Conservation (phyloP, 2,888 invertebrate genomes). For the Spisula subtruncata region DNA sequence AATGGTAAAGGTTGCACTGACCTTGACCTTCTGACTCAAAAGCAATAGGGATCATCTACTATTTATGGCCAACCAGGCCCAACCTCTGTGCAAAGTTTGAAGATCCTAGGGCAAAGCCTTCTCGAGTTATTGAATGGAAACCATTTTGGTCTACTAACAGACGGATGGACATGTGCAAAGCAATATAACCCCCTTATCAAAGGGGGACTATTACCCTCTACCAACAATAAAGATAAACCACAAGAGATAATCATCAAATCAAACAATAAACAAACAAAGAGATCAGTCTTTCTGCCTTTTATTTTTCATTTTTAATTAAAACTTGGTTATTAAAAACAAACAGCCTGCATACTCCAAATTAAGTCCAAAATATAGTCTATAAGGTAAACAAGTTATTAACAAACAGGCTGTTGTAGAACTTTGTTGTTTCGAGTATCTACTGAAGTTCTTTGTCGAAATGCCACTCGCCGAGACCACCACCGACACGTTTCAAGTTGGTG, state of each 20-base stretch:
- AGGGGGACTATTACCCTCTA: no score
- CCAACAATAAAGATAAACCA: no score
- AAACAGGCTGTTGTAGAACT: not conserved
- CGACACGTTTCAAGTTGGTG: conserved; percentile 91
- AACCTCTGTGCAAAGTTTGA: no score
- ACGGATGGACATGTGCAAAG: no score
- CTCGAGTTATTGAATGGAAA: no score
- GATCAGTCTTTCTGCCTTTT: not conserved
- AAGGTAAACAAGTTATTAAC: not conserved
- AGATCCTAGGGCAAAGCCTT: no score
- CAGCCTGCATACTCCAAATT: conserved; percentile 1
- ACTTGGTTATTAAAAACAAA: not conserved
- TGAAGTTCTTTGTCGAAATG: conserved; percentile 89
- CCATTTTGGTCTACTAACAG: no score
- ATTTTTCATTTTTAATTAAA: conserved; percentile 17
- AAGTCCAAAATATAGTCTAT: not conserved
- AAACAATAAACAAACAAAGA: not conserved
- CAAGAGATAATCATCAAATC: not conserved
- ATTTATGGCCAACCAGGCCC: no score
- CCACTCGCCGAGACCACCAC: conserved; percentile 90
- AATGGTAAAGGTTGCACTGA: no score
- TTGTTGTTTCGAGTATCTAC: not conserved
- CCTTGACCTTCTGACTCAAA: no score
- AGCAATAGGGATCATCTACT: no score
- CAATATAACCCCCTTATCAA: no score